Conservation (phyloP, 2,888 invertebrate species). For the Parnassius mnemosyne region DNA sequence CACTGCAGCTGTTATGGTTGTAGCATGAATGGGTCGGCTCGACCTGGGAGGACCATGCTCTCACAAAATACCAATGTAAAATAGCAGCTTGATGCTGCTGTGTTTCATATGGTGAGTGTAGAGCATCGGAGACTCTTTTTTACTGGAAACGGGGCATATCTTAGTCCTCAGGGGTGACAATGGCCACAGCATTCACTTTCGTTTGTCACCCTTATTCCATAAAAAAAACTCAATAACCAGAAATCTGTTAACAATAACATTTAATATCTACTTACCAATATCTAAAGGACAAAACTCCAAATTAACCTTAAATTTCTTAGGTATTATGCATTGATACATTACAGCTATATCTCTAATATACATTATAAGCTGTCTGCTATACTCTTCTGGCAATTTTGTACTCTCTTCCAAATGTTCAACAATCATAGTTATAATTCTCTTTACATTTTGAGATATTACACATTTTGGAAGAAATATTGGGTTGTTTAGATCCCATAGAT, state of each 20-base stretch:
- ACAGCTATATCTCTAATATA: constrained; percentile 69
- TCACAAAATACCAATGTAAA: too few species aligned
- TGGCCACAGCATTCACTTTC: too few species aligned
- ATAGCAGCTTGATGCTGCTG: too few species aligned
- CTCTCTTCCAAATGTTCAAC: constrained; percentile 68
- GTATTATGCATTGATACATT: constrained; percentile 69
- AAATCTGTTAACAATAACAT: neutral
- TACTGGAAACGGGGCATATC: too few species aligned
- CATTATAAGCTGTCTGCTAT: constrained; percentile 56
- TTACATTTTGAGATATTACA: constrained; percentile 66
- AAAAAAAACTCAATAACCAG: too few species aligned
- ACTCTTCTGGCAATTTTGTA: constrained; percentile 59
- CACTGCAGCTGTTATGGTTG: too few species aligned
- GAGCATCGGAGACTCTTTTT: too few species aligned
- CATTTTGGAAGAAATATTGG: constrained; percentile 70
- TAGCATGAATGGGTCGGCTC: too few species aligned
- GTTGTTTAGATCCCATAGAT: constrained; percentile 54
- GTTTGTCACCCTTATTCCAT: too few species aligned
- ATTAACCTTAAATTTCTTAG: constrained; percentile 65
- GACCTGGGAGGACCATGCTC: too few species aligned
- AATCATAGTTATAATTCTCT: constrained; percentile 59
- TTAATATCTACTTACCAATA: constrained; percentile 55
- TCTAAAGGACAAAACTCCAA: constrained; percentile 67
- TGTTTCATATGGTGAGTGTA: too few species aligned
- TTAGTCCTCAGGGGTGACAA: too few species aligned